Evolutionary conservation across 2,113 vertebrate genomes (phyloP), one percentile per base, ranked within the genome.

Genomic region (Geococcyx californianus): DNA sequence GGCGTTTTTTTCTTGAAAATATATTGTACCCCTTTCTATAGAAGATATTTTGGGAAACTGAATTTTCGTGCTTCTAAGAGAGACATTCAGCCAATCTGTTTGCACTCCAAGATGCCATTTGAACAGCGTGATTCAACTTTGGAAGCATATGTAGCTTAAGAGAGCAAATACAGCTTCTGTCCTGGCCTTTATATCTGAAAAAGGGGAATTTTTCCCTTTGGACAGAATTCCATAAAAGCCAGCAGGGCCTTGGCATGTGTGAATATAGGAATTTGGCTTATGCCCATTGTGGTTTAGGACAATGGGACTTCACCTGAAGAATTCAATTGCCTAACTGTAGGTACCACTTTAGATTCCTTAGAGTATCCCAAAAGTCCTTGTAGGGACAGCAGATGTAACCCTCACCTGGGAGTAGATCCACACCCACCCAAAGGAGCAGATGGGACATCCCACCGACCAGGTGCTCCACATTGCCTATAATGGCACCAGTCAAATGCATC

Each of bases 71-170:
- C 60, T 86, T 78, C 67, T 83, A 75, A 88, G 90, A 84, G 45
- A 87, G 63, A 89, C 66, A 23, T 60, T 49, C 52, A 90, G n/a
- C 55, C 85, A 90, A 93, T 94, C 92, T 93, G 92, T 86, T 95
- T 95, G 87, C 79, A 51, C 77, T 88, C 78, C 87, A 59, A 84
- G 63, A 88, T 85, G 82, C 82, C 75, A 67, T 93, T 94, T 95
- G 87, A 90, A 75, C 56, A 91, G 44, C 0, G 1, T 92, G 93
- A 95, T 91, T 92, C 79, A 74, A 95, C 64, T 91, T 81, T 26
- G 28, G 64, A 94, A 86, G 44, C 80, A 47, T 84, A 88, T 84
- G 44, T 86, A 93, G 11, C 56, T 63, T n/a, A 51, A 79, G 68
- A 90, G 83, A 77, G 11, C 34, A 88, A 92, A 90, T 60, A 76